Evolutionary conservation across 2,888 invertebrate species (phyloP).

Genomic region (Hanleya hanleyi): DNA sequence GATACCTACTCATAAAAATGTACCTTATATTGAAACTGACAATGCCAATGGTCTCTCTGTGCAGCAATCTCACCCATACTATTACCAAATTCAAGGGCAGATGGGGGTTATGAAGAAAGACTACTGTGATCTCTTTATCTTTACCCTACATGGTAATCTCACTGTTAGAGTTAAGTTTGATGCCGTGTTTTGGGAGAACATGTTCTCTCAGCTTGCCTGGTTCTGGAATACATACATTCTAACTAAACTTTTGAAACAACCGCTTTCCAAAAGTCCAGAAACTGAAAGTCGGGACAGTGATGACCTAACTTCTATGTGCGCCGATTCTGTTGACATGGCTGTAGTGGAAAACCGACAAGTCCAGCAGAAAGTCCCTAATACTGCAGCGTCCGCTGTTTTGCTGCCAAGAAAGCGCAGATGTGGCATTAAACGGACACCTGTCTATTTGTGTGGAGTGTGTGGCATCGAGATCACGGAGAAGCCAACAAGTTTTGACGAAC

Average conservation of each 20-base stretch:
- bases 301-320: too few relatives aligned
- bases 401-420: background rate
- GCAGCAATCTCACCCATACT: constrained; percentile 13
- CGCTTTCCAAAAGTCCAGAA: too few relatives aligned
- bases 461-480: background rate
- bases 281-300: too few relatives aligned
- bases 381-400: too few relatives aligned
- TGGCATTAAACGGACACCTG: background rate
- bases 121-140: constrained; percentile 16
- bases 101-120: constrained; percentile 5
- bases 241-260: background rate
- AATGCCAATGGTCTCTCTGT: background rate
- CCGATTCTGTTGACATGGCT: too few relatives aligned
- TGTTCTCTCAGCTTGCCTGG: too few relatives aligned
- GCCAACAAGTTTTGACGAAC: background rate
- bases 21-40: background rate
- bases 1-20: background rate
- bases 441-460: background rate
- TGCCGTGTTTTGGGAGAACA: background rate
- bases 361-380: too few relatives aligned
- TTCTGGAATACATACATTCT: background rate
- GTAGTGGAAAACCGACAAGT: too few relatives aligned
- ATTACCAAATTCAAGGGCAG: constrained; percentile 14
- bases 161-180: background rate
- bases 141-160: background rate